These are phyloP conservation scores for Tiliacea aurago DNA, from an alignment of 2,888 invertebrate genomes.

Conservation along the genomic window DNA sequence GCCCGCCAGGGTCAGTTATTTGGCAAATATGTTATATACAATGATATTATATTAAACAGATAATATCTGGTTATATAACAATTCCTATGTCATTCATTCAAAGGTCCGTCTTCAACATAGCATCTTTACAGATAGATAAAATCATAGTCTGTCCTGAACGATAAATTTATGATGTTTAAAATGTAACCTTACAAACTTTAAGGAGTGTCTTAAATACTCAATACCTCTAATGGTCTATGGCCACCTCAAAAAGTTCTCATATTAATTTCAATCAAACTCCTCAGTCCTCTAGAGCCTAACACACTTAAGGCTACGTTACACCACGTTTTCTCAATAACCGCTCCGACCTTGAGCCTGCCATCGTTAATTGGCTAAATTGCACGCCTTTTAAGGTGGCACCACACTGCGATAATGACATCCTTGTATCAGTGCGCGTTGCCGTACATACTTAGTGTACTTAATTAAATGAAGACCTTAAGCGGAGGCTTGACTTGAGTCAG, in stretches of 20 bases:
- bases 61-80: too few species aligned
- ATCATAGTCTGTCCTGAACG: not conserved
- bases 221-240: not conserved
- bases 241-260: constrained; percentile 1
- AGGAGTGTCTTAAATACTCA: not conserved
- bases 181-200: too few species aligned
- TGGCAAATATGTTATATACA: not conserved
- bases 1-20: not conserved
- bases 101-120: not conserved
- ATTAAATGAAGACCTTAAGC: constrained; percentile 73
- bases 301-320: constrained; percentile 64
- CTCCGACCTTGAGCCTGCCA: constrained; percentile 82
- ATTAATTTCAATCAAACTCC: constrained; percentile 19
- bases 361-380: constrained; percentile 86
- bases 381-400: constrained; percentile 81
- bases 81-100: not conserved
- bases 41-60: too few species aligned
- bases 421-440: constrained; percentile 71
- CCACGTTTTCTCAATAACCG: constrained; percentile 80
- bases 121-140: not conserved
- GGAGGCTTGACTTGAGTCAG: constrained; percentile 64
- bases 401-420: constrained; percentile 83
- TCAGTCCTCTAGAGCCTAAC: constrained; percentile 31
- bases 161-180: too few species aligned
- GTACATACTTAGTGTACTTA: constrained; percentile 79